Conservation (phyloP, 2,888 invertebrate species). For the Cephalotes varians region DNA sequence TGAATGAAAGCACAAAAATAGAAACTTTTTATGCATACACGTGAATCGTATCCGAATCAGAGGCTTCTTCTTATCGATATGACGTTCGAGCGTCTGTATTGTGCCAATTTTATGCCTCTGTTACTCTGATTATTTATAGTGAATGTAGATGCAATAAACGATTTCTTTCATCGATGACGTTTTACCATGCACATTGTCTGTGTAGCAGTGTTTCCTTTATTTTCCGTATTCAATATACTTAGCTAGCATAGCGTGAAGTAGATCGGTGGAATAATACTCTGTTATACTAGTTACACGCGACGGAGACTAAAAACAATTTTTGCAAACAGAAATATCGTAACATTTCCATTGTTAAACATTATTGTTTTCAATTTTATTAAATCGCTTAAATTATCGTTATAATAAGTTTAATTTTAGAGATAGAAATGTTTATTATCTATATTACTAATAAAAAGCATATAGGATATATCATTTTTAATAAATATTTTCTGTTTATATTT, state of each 20-base stretch:
- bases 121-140: conserved; percentile 12
- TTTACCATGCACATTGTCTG: conserved; percentile 39
- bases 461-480: neutral
- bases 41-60: neutral
- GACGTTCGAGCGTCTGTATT: neutral
- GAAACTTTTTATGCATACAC: conserved; percentile 17
- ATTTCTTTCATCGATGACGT: conserved; percentile 51
- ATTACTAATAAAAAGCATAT: neutral
- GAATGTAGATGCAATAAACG: conserved; percentile 2
- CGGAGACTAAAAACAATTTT: neutral
- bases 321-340: neutral
- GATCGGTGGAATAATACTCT: neutral
- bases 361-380: neutral
- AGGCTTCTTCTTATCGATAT: conserved; percentile 24
- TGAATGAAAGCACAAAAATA: neutral
- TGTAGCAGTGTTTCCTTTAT: neutral
- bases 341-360: neutral
- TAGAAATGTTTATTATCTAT: neutral
- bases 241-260: neutral
- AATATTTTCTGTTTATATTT: neutral
- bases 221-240: conserved; percentile 17
- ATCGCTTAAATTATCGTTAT: neutral
- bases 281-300: neutral
- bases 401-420: neutral
- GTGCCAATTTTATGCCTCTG: conserved; percentile 12